Conservation (phyloP, 2,888 invertebrate species). For the Hydraecia micacea region DNA sequence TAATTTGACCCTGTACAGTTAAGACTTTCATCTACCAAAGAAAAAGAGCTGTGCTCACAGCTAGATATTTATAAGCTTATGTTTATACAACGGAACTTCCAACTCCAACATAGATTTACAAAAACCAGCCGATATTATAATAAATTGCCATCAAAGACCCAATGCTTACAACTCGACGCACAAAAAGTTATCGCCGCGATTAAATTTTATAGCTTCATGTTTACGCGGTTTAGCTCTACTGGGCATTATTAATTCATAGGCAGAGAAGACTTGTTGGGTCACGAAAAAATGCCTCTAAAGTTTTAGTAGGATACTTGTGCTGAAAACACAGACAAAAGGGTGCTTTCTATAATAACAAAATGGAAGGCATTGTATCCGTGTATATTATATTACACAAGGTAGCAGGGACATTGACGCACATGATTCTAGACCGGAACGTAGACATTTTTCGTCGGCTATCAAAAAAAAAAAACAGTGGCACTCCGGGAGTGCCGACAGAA, state of each 20-base stretch:
- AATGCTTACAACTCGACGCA: conserved; percentile 44
- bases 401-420: not conserved
- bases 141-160: conserved; percentile 21
- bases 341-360: not conserved
- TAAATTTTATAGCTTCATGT: conserved; percentile 56
- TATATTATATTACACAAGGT: not conserved
- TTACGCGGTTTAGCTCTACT: conserved; percentile 44
- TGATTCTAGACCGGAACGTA: not conserved
- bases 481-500: too few species aligned
- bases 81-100: conserved; percentile 33
- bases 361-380: not conserved
- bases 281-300: conserved; percentile 29
- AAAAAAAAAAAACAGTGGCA: too few species aligned
- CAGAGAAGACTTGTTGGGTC: conserved; percentile 5
- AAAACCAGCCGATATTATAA: conserved; percentile 27
- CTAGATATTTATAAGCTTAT: not conserved
- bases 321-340: not conserved
- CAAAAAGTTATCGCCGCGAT: conserved; percentile 57
- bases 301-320: conserved; percentile 10
- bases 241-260: conserved; percentile 42
- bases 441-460: too few species aligned
- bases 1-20: too few species aligned
- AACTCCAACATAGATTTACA: conserved; percentile 43
- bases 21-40: not conserved
- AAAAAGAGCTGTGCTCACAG: not conserved